A percentile compares a stretch with the other conserved stretches of the same genome.
Evolutionary conservation across 2,888 invertebrate genomes (phyloP).

Genomic region (Ypsolopha scabrella): DNA sequence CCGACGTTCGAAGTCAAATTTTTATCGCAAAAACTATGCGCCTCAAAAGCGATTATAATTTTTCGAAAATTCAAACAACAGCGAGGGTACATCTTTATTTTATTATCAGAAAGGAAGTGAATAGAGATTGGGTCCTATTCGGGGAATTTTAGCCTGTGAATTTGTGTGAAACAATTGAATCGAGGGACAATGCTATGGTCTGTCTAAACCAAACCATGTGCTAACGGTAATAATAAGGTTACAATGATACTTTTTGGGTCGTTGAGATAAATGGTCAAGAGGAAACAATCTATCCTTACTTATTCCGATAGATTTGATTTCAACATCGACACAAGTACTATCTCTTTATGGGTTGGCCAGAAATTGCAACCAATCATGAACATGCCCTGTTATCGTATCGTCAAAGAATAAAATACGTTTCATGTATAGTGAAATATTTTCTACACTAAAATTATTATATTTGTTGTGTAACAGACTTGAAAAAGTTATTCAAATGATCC

Average conservation of each 20-base stretch:
- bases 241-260: not conserved
- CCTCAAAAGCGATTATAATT: slow-evolving; percentile 32
- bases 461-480: too few relatives aligned
- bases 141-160: slow-evolving; percentile 34
- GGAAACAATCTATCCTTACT: too few relatives aligned
- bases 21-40: slow-evolving; percentile 5
- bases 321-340: too few relatives aligned
- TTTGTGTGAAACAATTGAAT: slow-evolving; percentile 40
- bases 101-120: slow-evolving; percentile 61
- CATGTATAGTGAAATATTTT: too few relatives aligned
- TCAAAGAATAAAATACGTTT: too few relatives aligned
- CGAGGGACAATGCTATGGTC: slow-evolving; percentile 3
- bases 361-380: too few relatives aligned
- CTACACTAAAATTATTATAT: too few relatives aligned
- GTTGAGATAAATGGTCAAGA: too few relatives aligned
- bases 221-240: slow-evolving; percentile 6
- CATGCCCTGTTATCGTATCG: too few relatives aligned
- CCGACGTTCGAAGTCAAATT: not conserved
- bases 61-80: slow-evolving; percentile 50
- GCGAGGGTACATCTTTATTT: slow-evolving; percentile 34
- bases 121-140: slow-evolving; percentile 54
- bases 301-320: too few relatives aligned
- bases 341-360: too few relatives aligned
- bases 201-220: slow-evolving; percentile 5
- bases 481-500: too few relatives aligned